phyloP scores from a whole-genome alignment of 2,888 invertebrate genomes.

The Rhagium mordax region DNA sequence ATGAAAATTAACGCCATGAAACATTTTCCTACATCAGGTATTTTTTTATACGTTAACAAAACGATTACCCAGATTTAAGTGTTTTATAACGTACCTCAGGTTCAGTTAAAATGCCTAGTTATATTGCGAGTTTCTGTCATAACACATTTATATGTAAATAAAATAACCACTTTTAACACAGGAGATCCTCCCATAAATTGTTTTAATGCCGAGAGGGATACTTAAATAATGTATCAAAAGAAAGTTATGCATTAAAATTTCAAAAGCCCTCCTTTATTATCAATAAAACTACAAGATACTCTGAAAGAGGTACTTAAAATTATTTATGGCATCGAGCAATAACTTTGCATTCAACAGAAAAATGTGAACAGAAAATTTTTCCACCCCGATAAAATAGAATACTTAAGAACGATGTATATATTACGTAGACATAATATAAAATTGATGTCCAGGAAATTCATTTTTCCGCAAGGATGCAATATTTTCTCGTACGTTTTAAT shows the following conservation, averaged over 20 bases:
- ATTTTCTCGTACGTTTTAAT: background rate
- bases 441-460: conserved; percentile 25
- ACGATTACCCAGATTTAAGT: background rate
- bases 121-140: conserved; percentile 7
- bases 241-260: conserved; percentile 49
- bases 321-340: conserved; percentile 46
- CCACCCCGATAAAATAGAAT: conserved; percentile 29
- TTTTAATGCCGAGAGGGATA: conserved; percentile 38
- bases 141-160: conserved; percentile 27
- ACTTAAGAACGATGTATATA: conserved; percentile 21
- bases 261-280: conserved; percentile 45
- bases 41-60: too few species aligned
- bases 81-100: background rate
- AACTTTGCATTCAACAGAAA: conserved; percentile 39
- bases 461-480: conserved; percentile 4
- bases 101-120: background rate
- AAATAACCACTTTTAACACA: conserved; percentile 18
- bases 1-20: too few species aligned
- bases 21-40: too few species aligned
- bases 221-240: conserved; percentile 48
- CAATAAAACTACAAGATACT: conserved; percentile 50
- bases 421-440: conserved; percentile 28
- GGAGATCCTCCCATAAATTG: conserved; percentile 32
- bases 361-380: conserved; percentile 30
- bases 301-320: conserved; percentile 47